These are phyloP conservation scores for Ericerus pela DNA, from an alignment of 1,140 invertebrate species.

Conservation along the genomic window DNA sequence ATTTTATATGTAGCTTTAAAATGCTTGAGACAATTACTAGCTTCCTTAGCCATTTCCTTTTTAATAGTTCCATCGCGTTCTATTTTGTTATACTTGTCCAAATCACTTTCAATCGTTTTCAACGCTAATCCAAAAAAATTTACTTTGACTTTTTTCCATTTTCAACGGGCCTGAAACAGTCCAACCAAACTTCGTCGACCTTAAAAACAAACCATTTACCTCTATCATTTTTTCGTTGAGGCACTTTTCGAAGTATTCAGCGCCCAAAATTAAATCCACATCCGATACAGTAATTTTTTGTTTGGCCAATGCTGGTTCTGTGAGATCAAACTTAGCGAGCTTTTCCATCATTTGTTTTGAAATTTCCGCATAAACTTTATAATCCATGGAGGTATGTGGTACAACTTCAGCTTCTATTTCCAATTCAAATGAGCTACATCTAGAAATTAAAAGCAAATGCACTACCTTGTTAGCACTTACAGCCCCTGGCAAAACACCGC, in stretches of 20 bases:
- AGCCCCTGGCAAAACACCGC: no score
- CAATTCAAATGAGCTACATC: background rate
- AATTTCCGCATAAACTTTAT: background rate
- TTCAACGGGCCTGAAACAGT: background rate
- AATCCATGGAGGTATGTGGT: background rate
- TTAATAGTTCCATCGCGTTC: background rate
- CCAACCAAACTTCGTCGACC: background rate
- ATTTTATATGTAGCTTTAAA: background rate
- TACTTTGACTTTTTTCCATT: background rate
- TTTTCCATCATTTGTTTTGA: background rate
- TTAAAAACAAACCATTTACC: background rate
- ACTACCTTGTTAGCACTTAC: no score
- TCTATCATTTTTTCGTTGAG: background rate
- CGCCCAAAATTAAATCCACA: background rate
- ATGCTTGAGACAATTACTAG: background rate
- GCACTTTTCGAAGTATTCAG: background rate
- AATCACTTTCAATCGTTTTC: background rate
- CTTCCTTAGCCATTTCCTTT: background rate
- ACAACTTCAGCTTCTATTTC: background rate
- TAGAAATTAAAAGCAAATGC: background rate
- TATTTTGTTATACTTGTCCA: background rate
- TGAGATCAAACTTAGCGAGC: background rate
- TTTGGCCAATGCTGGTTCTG: constrained; percentile 5
- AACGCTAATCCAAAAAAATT: background rate
- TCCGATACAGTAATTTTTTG: background rate